Evolutionary conservation across 2,888 invertebrate genomes (phyloP).

Genomic region (Brachylomia viminalis): DNA sequence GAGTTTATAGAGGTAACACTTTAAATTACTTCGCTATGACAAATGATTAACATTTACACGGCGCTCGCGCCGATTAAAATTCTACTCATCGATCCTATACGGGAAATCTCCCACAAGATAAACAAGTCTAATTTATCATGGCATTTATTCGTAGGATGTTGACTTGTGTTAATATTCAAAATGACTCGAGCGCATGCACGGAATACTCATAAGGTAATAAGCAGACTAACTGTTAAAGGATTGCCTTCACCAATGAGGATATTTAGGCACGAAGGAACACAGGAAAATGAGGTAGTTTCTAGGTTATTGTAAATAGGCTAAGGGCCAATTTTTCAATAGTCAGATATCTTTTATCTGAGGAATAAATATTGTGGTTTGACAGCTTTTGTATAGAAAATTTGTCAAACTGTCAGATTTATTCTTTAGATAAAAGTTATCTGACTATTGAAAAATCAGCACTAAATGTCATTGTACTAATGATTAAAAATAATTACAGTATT

Average conservation of each 20-base stretch:
- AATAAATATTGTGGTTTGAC: too few relatives aligned
- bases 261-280: constrained; percentile 35
- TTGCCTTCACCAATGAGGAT: constrained; percentile 39
- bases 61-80: constrained; percentile 32
- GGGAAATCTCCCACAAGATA: constrained; percentile 35
- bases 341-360: too few relatives aligned
- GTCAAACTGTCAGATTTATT: too few relatives aligned
- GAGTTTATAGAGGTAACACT: too few relatives aligned
- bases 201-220: constrained; percentile 36
- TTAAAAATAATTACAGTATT: constrained; percentile 7
- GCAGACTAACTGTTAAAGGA: constrained; percentile 34
- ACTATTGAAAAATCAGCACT: too few relatives aligned
- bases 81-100: constrained; percentile 22
- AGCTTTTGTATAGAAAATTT: too few relatives aligned
- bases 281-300: constrained; percentile 43
- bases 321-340: too few relatives aligned
- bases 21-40: too few relatives aligned
- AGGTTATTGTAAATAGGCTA: constrained; percentile 7
- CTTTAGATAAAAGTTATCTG: too few relatives aligned
- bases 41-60: too few relatives aligned
- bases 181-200: constrained; percentile 4
- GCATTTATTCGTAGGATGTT: constrained; percentile 24
- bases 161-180: constrained; percentile 41
- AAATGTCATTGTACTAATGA: constrained; percentile 1
- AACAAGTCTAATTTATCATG: constrained; percentile 30